A percentile compares a stretch with the other conserved stretches of the same genome.
phyloP scores from a whole-genome alignment of 2,888 invertebrate genomes.

The Phorcus lineatus region DNA sequence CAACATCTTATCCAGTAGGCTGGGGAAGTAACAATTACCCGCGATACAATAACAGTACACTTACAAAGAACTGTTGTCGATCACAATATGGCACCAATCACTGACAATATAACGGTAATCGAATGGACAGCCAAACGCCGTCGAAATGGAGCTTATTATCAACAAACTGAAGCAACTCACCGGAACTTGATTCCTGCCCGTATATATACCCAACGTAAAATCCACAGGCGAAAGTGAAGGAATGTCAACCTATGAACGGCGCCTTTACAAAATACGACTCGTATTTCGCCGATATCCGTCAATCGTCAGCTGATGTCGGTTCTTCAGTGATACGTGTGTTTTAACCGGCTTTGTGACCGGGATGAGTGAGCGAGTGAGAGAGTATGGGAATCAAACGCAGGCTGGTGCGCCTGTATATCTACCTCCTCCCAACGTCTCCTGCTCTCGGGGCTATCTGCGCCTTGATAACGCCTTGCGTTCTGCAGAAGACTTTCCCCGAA shows the following conservation, averaged over 20 bases:
- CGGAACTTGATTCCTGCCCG: background rate
- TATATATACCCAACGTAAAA: background rate
- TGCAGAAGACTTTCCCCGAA: constrained; percentile 4
- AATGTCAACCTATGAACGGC: background rate
- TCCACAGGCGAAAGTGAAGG: background rate
- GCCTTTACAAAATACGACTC: background rate
- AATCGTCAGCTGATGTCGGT: too few species aligned
- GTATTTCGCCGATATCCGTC: too few species aligned
- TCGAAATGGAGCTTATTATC: background rate
- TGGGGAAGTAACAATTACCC: too few species aligned
- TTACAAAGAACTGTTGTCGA: too few species aligned
- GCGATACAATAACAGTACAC: too few species aligned
- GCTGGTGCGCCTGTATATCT: background rate
- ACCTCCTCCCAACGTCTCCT: background rate
- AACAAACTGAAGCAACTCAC: background rate
- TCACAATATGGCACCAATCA: too few species aligned
- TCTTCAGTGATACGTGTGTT: too few species aligned
- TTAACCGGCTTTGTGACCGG: too few species aligned
- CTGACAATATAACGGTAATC: too few species aligned
- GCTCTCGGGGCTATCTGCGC: background rate
- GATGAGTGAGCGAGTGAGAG: too few species aligned
- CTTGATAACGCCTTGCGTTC: background rate
- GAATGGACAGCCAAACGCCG: too few species aligned
- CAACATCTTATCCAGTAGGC: background rate
- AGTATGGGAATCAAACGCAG: background rate